Evolutionary conservation across 2,888 invertebrate species (phyloP).

Genomic region (Steinernema scapterisci): DNA sequence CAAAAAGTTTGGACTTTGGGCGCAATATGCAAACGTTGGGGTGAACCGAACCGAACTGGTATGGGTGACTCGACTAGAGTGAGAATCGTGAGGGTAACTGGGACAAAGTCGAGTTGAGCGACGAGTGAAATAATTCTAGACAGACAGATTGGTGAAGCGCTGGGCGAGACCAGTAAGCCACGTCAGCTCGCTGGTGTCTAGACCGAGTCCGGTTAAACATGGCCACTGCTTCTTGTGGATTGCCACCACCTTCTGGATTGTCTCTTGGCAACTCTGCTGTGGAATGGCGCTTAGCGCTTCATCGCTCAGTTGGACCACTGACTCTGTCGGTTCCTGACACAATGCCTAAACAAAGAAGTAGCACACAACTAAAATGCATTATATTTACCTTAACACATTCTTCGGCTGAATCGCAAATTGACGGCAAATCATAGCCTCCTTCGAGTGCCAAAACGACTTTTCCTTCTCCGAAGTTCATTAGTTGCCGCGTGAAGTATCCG

Average conservation of each 20-base stretch:
- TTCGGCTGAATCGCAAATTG: constrained; percentile 95
- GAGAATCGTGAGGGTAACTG: constrained; percentile 13
- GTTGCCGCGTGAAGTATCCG: constrained; percentile 90
- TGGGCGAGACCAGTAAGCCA: constrained; percentile 50
- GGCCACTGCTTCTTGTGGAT: constrained; percentile 66
- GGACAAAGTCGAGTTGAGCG: not conserved
- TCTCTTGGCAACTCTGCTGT: constrained; percentile 53
- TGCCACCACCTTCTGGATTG: constrained; percentile 67
- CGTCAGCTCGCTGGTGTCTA: constrained; percentile 53
- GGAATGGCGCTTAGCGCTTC: constrained; percentile 26
- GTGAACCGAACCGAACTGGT: not conserved
- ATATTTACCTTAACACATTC: constrained; percentile 85
- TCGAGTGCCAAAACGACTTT: constrained; percentile 65
- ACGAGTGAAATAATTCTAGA: constrained; percentile 30
- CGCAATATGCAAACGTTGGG: not conserved
- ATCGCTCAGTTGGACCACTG: constrained; percentile 15
- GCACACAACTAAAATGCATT: constrained; percentile 3
- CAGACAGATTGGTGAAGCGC: constrained; percentile 48
- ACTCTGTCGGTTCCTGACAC: constrained; percentile 35
- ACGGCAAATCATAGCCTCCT: constrained; percentile 85
- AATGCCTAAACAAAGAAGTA: constrained; percentile 43
- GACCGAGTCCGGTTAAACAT: constrained; percentile 55
- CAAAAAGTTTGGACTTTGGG: not conserved
- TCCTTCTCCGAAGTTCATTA: constrained; percentile 79
- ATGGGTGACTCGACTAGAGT: constrained; percentile 24